phyloP scores from a whole-genome alignment of 2,888 invertebrate genomes.

The Polymixis lichenea region DNA sequence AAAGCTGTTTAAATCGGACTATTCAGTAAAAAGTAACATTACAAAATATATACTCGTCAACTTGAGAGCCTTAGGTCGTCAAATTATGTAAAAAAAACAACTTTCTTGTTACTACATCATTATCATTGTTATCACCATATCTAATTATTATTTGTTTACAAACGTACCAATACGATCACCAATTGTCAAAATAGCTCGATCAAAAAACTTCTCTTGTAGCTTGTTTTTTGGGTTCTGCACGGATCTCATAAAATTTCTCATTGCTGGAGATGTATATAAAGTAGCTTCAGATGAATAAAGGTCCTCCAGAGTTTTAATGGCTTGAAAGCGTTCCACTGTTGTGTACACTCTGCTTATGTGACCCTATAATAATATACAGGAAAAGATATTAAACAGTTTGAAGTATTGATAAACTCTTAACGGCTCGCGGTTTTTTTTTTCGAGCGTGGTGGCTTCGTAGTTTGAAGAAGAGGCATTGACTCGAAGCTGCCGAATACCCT shows the following conservation, averaged over 20 bases:
- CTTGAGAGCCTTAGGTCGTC: neutral
- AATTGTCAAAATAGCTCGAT: constrained; percentile 22
- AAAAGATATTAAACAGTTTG: neutral
- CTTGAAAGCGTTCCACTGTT: constrained; percentile 65
- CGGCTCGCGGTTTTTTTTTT: neutral
- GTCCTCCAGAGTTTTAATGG: constrained; percentile 67
- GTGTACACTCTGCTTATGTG: constrained; percentile 77
- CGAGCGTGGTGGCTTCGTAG: neutral
- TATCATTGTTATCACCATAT: neutral
- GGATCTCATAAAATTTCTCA: constrained; percentile 63
- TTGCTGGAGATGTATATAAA: constrained; percentile 68
- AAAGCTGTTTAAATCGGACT: too few relatives aligned
- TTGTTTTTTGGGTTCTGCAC: constrained; percentile 49
- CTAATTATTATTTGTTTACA: neutral
- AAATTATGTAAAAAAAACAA: neutral
- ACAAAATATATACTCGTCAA: too few relatives aligned
- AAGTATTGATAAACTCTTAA: neutral
- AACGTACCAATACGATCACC: constrained; percentile 55
- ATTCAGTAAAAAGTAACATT: too few relatives aligned
- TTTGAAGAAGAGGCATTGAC: neutral
- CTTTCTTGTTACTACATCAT: neutral
- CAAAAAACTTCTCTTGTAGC: constrained; percentile 55
- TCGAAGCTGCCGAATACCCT: neutral
- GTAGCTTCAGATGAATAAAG: constrained; percentile 61
- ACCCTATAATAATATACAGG: constrained; percentile 68